These are phyloP conservation scores for Actinostola sp. DNA, from an alignment of 92 coral and sea anemone species.

Conservation along the genomic window DNA sequence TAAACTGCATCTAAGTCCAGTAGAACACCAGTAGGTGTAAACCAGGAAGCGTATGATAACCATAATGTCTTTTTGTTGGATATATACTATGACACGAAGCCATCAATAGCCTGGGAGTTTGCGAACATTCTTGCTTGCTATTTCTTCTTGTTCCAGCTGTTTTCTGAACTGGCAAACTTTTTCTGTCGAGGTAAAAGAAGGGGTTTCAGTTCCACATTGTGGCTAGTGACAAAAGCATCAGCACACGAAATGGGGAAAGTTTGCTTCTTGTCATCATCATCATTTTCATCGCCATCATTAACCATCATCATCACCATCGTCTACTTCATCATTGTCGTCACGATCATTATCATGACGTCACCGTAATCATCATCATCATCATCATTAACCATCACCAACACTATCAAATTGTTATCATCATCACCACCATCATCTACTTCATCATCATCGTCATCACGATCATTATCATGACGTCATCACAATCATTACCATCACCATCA, in stretches of 20 bases:
- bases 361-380: background rate
- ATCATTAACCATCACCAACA: too few species aligned
- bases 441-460: background rate
- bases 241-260: too few species aligned
- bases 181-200: conserved; percentile 36
- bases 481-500: background rate
- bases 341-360: background rate
- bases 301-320: background rate
- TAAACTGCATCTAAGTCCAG: too few species aligned
- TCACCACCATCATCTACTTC: too few species aligned
- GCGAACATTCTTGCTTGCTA: conserved; percentile 90
- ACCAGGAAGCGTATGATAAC: too few species aligned
- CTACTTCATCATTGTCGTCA: background rate
- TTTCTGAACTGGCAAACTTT: conserved; percentile 88
- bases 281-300: background rate
- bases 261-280: background rate
- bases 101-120: conserved; percentile 84
- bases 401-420: too few species aligned
- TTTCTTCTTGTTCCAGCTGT: conserved; percentile 90
- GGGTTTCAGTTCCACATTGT: background rate
- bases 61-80: too few species aligned
- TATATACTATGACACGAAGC: too few species aligned
- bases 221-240: too few species aligned
- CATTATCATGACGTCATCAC: background rate
- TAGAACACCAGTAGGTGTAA: too few species aligned